A percentile compares a stretch with the other conserved stretches of the same genome.
These are phyloP conservation scores for Sinelater perroti DNA, from an alignment of 2,888 invertebrate genomes.

Conservation along the genomic window DNA sequence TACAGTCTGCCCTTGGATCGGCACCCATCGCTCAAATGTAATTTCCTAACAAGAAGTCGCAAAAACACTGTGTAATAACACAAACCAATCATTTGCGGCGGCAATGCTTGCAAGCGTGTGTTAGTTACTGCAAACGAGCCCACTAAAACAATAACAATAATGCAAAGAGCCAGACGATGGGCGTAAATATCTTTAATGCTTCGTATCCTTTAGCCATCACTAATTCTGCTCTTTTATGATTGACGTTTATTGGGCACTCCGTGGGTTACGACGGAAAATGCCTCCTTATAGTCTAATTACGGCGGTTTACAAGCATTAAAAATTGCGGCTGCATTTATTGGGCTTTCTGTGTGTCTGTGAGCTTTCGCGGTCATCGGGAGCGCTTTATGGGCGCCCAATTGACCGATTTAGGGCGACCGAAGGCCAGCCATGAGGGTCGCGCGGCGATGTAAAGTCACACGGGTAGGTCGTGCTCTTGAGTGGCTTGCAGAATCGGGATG, in stretches of 20 bases:
- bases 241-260: conserved; percentile 9
- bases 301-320: background rate
- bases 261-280: background rate
- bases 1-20: no score
- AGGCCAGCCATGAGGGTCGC: conserved; percentile 22
- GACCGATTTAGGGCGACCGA: conserved; percentile 20
- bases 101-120: no score
- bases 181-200: conserved; percentile 16
- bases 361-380: background rate
- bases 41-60: no score
- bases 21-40: no score
- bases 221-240: conserved; percentile 16
- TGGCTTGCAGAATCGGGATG: conserved; percentile 16
- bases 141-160: no score
- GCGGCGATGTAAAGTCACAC: conserved; percentile 19
- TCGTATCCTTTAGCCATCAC: conserved; percentile 8
- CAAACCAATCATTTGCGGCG: no score
- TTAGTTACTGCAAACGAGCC: no score
- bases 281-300: background rate
- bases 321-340: background rate
- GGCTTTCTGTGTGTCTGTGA: background rate
- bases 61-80: no score
- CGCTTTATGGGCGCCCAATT: conserved; percentile 22
- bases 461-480: conserved; percentile 4
- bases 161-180: conserved; percentile 1